Percentiles rank a stretch among this genome's conserved stretches.
Evolutionary conservation across 2,797 vertebrate species (phyloP).

Genomic region (Malurus splendens): DNA sequence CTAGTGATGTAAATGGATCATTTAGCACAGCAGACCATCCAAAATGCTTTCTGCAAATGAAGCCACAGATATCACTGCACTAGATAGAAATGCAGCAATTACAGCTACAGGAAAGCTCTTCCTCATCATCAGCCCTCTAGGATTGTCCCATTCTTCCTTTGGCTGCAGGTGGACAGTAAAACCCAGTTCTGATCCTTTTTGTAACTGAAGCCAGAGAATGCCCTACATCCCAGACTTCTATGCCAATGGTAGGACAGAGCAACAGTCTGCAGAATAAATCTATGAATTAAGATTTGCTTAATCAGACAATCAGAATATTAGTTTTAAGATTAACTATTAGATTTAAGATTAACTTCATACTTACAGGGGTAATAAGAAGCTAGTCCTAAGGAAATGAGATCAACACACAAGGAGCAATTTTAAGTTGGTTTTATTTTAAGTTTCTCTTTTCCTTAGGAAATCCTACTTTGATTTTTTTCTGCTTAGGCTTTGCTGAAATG

Average conservation of each 20-base stretch:
- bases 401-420: not conserved
- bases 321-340: not conserved
- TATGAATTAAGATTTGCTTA: not conserved
- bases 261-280: not conserved
- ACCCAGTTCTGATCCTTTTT: not conserved
- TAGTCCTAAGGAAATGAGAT: not conserved
- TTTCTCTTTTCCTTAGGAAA: not conserved
- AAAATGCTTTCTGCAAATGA: not conserved
- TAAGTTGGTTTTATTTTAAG: not conserved
- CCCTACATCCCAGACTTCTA: not conserved
- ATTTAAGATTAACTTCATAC: not conserved
- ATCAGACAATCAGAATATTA: not conserved
- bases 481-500: not conserved
- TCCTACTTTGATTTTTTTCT: not conserved
- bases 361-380: not conserved
- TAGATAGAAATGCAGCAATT: not conserved
- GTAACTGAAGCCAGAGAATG: not conserved
- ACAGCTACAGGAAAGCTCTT: not conserved
- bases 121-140: not conserved
- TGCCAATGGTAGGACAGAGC: not conserved
- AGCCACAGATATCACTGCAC: not conserved
- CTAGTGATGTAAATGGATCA: not conserved
- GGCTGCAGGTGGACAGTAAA: not conserved
- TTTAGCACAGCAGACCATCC: not conserved
- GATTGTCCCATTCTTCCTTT: not conserved